Base-by-base conservation (phyloP, 2,888 invertebrate species). In the Branchipolynoe longqiensis region DNA sequence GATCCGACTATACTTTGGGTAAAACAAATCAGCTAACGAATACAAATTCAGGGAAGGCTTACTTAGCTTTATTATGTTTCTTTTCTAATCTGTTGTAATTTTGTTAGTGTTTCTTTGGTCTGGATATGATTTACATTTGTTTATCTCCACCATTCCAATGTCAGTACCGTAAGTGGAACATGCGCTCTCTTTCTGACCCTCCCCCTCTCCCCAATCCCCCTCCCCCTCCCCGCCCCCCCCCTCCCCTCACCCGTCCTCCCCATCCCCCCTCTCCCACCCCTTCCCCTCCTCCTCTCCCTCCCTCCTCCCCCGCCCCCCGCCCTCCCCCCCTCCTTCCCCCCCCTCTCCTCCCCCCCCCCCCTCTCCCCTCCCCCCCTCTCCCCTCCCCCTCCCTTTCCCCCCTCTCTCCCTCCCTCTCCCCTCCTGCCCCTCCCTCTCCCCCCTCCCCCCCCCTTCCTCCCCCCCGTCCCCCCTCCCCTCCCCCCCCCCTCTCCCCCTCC, bases 221-320 rank as follows among this genome's bases (percentile, higher is more conserved):
- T 48, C 48, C 18, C 8, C 48, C 48, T 48, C 8, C 48, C 48
- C 48, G 18, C 18, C 48, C 8, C 12, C 62, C 62, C n/a, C n/a
- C 62, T 62, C 28, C 62, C 28, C 62, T 62, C n/a, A 22, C 62
- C 28, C 62, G 62, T 6, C 62, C 62, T n/a, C 12, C 62, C n/a
- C 62, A 8, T 62, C n/a, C 8, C 8, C 48, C 48, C 18, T 12
- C 18, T 18, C 48, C 8, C 48, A 8, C 18, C 48, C 18, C 48
- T 48, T 8, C 48, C 48, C 48, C 18, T 48, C 18, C 18, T 8
- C 48, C 48, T 18, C 8, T 6, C 62, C 62, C n/a, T 14, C 62
- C 28, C 62, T 25, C n/a, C 62, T 28, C 12, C 62, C 62, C 62
- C 8, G 6, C n/a, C n/a, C 12, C 62, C 28, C 25, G n/a, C 12